A percentile compares a stretch with the other conserved stretches of the same genome.
Conservation (phyloP, 2,113 vertebrate genomes). For the Nanger granti region DNA sequence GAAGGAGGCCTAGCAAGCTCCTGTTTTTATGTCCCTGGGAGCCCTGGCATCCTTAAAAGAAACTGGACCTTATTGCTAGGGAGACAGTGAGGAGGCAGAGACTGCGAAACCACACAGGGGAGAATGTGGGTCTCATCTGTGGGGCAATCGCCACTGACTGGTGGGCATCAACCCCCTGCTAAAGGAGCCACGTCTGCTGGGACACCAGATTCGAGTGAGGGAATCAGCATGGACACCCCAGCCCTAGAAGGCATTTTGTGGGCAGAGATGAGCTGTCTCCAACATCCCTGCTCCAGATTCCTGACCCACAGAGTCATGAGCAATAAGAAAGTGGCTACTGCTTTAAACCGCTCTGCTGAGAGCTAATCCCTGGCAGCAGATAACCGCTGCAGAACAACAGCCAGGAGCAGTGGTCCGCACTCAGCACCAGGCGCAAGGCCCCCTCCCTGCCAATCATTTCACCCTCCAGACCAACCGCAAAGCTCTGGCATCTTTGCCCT, state of each 20-base stretch:
- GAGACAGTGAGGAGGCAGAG: neutral
- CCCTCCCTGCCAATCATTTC: accelerated
- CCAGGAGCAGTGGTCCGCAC: accelerated
- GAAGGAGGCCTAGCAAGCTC: neutral
- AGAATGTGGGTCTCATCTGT: no score
- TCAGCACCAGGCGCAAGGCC: accelerated
- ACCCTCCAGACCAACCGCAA: neutral
- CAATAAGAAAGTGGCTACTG: neutral
- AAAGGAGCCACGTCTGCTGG: neutral
- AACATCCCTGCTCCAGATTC: neutral
- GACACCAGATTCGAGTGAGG: neutral
- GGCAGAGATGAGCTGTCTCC: neutral
- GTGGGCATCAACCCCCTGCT: neutral
- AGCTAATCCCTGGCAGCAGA: neutral
- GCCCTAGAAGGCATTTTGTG: neutral
- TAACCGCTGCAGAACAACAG: accelerated
- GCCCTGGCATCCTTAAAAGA: no score
- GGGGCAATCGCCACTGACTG: accelerated
- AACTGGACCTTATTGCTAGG: accelerated
- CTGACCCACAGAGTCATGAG: neutral
- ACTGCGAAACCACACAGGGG: accelerated
- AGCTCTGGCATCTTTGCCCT: neutral
- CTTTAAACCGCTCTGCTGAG: neutral
- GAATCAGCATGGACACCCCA: accelerated
- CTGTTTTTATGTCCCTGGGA: neutral